Conservation (phyloP, 2,113 vertebrate species). For the Ophthalmolycus amberensis region DNA sequence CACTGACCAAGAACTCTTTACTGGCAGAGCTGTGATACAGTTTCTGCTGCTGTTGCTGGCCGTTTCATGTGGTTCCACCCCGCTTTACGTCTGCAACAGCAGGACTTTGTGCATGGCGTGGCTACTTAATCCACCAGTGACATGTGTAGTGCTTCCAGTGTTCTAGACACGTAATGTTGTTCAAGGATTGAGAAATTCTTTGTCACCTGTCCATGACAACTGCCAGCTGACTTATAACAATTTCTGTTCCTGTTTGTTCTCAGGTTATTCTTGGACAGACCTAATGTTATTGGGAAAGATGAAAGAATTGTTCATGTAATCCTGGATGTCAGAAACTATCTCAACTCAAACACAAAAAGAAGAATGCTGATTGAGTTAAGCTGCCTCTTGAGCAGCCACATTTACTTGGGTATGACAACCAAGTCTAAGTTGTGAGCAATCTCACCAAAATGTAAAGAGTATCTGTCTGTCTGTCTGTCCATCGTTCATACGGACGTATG, state of each 20-base stretch:
- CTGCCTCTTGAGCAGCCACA: not conserved
- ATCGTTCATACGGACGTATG: no score
- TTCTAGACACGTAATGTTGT: conserved; percentile 31
- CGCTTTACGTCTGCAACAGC: conserved; percentile 20
- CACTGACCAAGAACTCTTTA: conserved; percentile 61
- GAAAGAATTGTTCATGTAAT: conserved; percentile 26
- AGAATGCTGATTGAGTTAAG: not conserved
- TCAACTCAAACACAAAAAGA: conserved; percentile 15
- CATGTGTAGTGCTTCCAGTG: conserved; percentile 47
- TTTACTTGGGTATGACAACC: conserved; percentile 11
- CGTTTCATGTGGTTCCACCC: conserved; percentile 72
- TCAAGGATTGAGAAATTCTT: conserved; percentile 24
- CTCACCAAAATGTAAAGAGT: not conserved
- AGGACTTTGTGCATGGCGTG: conserved; percentile 42
- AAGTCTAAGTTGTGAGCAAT: not conserved
- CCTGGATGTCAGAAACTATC: conserved; percentile 30
- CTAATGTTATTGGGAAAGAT: conserved; percentile 31
- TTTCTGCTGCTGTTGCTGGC: conserved; percentile 54
- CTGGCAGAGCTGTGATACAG: conserved; percentile 64
- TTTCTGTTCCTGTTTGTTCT: conserved; percentile 37
- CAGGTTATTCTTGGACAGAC: conserved; percentile 47
- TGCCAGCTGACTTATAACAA: conserved; percentile 36
- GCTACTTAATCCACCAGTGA: conserved; percentile 59
- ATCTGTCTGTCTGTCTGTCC: not conserved
- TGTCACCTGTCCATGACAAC: conserved; percentile 65